Evolutionary conservation across 2,888 invertebrate genomes (phyloP), one percentile per base, ranked within the genome.

Genomic region (Rhaphigaster nebulosa): DNA sequence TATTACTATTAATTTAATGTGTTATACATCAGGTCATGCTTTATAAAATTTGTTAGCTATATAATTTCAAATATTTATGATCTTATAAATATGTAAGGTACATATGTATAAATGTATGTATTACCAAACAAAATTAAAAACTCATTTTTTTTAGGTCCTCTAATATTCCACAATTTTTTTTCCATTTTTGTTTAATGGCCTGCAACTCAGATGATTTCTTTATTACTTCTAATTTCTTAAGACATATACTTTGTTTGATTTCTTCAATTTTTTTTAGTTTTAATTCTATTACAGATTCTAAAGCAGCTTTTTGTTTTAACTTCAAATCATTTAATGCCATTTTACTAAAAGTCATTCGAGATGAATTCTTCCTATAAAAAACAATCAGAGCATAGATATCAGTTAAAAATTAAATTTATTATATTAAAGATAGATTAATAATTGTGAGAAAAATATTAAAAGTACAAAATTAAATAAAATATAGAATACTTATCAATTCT

Each of bases 241-340:
- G n/a, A 50, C 50, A 45, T 13, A 84, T 84, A n/a, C 45, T 41
- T 84, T 84, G 84, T 45, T 84, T 84, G 4, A 84, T 84, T 84
- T 84, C 84, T 84, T 26, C 45, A 26, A 84, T 84, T 84, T 84
- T 84, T 84, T 84, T 84, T 5, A 45, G 4, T 50, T 84, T 84
- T 50, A 45, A 26, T 50, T 84, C 84, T 38, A 84, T 84, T 6
- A 45, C 5, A 84, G n/a, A 45, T n/a, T 13, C 26, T n/a, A 84
- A n/a, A 84, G 84, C 84, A 80, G 41, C 15, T 84, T 84, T 84
- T 45, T 84, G 84, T 50, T 84, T 50, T 45, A 84, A 84, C 50
- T 84, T 84, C n/a, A 50, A 4, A 50, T 50, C 45, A 26, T 84
- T 26, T n/a, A 84, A 84, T 45, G 84, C 45, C 41, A n/a, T 45